These are phyloP conservation scores for Gavia stellata DNA, from an alignment of 2,113 vertebrate genomes.

Conservation along the genomic window DNA sequence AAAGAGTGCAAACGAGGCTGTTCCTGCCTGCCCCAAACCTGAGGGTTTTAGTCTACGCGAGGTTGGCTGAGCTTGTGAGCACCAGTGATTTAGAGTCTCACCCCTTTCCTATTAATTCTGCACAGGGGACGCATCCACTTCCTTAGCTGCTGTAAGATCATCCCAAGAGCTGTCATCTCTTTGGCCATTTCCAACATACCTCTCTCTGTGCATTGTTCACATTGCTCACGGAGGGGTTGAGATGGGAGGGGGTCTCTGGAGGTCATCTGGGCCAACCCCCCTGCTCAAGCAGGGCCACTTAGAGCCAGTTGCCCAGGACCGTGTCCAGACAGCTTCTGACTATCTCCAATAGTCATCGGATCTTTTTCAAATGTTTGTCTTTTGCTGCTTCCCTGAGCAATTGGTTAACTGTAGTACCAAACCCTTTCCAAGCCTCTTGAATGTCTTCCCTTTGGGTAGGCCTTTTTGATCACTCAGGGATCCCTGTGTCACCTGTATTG, in stretches of 20 bases:
- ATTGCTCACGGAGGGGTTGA: neutral
- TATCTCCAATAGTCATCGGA: neutral
- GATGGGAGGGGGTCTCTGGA: neutral
- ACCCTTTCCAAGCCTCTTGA: neutral
- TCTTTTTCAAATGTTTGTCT: neutral
- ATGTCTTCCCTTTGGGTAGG: neutral
- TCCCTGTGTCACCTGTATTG: neutral
- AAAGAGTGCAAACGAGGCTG: neutral
- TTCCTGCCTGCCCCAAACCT: neutral
- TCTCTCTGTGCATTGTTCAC: neutral
- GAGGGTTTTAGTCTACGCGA: neutral
- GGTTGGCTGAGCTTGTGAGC: neutral
- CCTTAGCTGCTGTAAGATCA: neutral
- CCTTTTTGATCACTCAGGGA: neutral
- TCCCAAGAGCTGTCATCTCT: neutral
- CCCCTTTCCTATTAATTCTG: neutral
- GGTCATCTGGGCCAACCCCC: neutral
- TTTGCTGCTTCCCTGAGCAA: neutral
- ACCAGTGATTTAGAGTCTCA: neutral
- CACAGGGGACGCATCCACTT: neutral
- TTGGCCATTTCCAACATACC: neutral
- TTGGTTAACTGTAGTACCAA: neutral
- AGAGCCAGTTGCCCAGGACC: neutral
- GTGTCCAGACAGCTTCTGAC: neutral
- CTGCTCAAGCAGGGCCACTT: neutral